Base-by-base conservation (phyloP, 2,113 vertebrate species). In the Plectropomus leopardus region DNA sequence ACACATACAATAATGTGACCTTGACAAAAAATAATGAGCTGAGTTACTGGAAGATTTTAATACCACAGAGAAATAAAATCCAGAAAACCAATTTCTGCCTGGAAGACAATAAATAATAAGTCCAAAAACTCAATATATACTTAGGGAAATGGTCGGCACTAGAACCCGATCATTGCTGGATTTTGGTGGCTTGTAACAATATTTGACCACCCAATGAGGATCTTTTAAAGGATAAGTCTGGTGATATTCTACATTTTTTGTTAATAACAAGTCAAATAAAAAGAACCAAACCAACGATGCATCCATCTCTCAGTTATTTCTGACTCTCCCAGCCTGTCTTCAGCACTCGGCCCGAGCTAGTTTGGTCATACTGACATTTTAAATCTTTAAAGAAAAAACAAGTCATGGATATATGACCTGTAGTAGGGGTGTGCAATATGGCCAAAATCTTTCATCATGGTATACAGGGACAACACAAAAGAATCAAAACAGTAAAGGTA, bases 91-190 rank as follows among this genome's bases (percentile, higher is more conserved):
- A 42, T 51, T 17, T 23, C n/a, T 65, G 70, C 30, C 70, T 28
- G 17, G n/a, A 79, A 36, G 4, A 26, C 30, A 21, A 61, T 63
- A 44, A 78, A 83, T 65, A 54, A 72, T 24, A 51, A 10, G 70
- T 34, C 17, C 5, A n/a, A 14, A 55, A 17, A n/a, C 1, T 0
- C 5, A 40, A 28, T 24, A 9, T 34, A 30, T 32, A 13, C 19
- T 50, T 17, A 23, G 13, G 59, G 14, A 57, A 34, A 26, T 19
- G 48, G 4, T 77, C 16, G 1, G 28, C 8, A 47, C 32, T 16
- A 16, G 26, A 34, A 26, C 19, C 14, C 0, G 1, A 40, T 21
- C 11, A 58, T 4, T 24, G 36, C 36, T 55, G 10, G 16, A 66
- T 47, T 59, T 58, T 16, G 7, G 15, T 16, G 15, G 15, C n/a